Percentiles rank a stretch among this genome's conserved stretches.
Evolutionary conservation across 2,888 invertebrate genomes (phyloP).

Genomic region (Palloptera scutellata): DNA sequence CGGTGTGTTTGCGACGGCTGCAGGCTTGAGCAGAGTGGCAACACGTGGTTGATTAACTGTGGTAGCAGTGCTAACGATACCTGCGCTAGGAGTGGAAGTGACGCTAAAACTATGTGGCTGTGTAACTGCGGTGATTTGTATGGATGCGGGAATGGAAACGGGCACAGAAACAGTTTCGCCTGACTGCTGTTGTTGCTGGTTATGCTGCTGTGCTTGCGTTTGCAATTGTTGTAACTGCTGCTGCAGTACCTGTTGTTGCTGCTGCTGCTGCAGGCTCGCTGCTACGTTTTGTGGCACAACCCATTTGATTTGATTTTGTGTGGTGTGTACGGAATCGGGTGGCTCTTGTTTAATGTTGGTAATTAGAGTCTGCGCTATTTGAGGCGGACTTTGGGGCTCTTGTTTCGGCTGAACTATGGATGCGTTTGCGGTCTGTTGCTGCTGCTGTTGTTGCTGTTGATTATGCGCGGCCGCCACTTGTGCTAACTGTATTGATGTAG

Average conservation of each 20-base stretch:
- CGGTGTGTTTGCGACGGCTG: conserved; percentile 21
- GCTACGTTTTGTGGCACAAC: conserved; percentile 48
- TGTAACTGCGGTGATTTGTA: conserved; percentile 43
- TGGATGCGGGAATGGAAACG: conserved; percentile 41
- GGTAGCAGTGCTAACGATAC: neutral
- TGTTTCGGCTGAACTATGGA: conserved; percentile 53
- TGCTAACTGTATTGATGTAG: conserved; percentile 33
- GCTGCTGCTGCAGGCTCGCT: conserved; percentile 42
- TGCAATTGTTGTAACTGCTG: conserved; percentile 40
- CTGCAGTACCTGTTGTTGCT: conserved; percentile 42
- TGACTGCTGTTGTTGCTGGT: conserved; percentile 53
- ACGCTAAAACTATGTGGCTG: conserved; percentile 30
- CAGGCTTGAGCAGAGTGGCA: conserved; percentile 39
- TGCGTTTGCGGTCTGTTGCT: conserved; percentile 26
- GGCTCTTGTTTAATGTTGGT: conserved; percentile 61
- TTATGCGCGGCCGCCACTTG: conserved; percentile 31
- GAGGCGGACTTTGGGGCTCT: conserved; percentile 60
- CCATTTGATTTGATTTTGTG: conserved; percentile 53
- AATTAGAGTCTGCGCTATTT: conserved; percentile 51
- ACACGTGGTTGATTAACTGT: conserved; percentile 29
- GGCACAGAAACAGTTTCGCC: conserved; percentile 46
- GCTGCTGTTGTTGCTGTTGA: conserved; percentile 36
- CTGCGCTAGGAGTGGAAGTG: conserved; percentile 3
- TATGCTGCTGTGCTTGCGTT: conserved; percentile 52
- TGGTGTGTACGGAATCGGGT: conserved; percentile 48